phyloP scores from a whole-genome alignment of 1,140 invertebrate genomes.

The Cyclina sinensis region DNA sequence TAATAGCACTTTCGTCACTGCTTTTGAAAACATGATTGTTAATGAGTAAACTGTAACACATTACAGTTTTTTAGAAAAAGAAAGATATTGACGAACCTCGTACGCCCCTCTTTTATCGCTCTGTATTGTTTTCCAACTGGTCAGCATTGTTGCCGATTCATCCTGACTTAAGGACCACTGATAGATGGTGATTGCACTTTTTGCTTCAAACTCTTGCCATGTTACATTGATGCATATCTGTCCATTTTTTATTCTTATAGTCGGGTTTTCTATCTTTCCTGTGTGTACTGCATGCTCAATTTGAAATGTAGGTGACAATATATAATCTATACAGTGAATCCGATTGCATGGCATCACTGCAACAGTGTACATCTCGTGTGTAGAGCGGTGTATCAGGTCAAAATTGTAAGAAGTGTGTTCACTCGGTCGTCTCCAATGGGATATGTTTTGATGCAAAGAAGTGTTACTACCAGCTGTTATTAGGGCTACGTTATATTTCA shows the following conservation, averaged over 20 bases:
- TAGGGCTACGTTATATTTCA: not conserved
- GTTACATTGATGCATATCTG: not conserved
- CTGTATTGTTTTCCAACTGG: not conserved
- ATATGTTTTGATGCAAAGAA: not conserved
- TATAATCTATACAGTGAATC: not conserved
- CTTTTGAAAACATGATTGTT: too few species aligned
- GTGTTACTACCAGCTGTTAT: not conserved
- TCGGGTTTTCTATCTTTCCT: not conserved
- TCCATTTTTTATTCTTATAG: not conserved
- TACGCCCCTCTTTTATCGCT: not conserved
- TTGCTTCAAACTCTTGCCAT: constrained; percentile 15
- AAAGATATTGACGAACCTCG: too few species aligned
- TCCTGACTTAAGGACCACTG: constrained; percentile 30
- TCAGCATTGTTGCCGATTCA: not conserved
- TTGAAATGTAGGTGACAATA: not conserved
- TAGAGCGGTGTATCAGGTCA: not conserved
- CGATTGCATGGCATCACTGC: not conserved
- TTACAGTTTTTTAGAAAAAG: too few species aligned
- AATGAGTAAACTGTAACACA: too few species aligned
- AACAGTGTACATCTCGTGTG: not conserved
- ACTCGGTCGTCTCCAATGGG: not conserved
- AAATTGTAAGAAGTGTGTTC: not conserved
- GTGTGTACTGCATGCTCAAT: not conserved
- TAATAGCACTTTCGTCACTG: too few species aligned
- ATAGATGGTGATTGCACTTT: not conserved